Conservation (phyloP, 2,113 vertebrate species). For the Hucho hucho region DNA sequence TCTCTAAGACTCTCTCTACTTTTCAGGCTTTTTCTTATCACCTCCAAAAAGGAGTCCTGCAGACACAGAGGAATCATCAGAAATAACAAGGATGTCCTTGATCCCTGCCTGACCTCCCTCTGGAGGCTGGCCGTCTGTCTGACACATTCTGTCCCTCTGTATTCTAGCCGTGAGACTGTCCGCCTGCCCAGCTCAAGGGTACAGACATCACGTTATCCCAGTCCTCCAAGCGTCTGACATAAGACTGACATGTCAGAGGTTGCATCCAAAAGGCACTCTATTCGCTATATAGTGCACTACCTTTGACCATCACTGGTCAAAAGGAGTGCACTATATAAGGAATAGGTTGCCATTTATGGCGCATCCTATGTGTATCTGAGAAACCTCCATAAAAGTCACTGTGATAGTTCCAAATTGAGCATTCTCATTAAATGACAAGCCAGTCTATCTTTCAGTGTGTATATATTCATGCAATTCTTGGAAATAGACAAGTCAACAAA, state of each 20-base stretch:
- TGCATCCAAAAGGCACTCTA: too few relatives aligned
- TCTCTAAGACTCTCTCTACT: conserved; percentile 47
- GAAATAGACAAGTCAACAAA: conserved; percentile 8
- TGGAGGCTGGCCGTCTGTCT: conserved; percentile 45
- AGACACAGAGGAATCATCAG: conserved; percentile 61
- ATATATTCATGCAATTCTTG: neutral
- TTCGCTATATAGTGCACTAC: too few relatives aligned
- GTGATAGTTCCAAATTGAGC: neutral
- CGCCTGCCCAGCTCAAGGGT: conserved; percentile 24
- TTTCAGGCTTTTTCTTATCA: conserved; percentile 58
- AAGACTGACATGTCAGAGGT: conserved; percentile 11
- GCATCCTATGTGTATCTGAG: neutral
- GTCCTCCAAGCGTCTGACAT: conserved; percentile 34
- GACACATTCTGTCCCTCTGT: neutral
- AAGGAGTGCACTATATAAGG: neutral
- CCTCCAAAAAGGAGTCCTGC: conserved; percentile 43
- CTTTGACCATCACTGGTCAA: too few relatives aligned
- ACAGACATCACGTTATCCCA: conserved; percentile 48
- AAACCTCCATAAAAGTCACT: neutral
- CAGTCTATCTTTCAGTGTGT: conserved; percentile 17
- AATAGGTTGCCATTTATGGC: conserved; percentile 20
- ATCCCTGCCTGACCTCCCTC: conserved; percentile 56
- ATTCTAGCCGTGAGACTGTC: conserved; percentile 17
- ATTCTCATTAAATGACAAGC: neutral
- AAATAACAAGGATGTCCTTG: conserved; percentile 69